These are phyloP conservation scores for Hypomecis punctinalis DNA, from an alignment of 2,888 invertebrate species.

Conservation along the genomic window DNA sequence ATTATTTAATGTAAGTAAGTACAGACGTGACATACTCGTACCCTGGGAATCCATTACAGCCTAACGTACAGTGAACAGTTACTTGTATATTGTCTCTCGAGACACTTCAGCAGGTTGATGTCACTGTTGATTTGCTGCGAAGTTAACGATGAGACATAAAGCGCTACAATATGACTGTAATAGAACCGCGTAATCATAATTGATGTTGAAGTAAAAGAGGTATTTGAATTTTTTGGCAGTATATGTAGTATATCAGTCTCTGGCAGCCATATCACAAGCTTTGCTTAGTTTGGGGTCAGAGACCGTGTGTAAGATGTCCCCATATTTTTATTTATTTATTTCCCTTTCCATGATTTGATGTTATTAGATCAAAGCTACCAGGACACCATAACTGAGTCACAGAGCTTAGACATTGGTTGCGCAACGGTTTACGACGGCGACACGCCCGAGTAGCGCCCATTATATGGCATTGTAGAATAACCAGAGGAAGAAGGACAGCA, in stretches of 20 bases:
- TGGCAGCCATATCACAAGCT: too few relatives aligned
- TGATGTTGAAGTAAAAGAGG: not conserved
- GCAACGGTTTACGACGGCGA: constrained; percentile 40
- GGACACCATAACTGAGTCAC: constrained; percentile 43
- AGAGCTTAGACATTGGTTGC: constrained; percentile 39
- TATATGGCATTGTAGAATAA: constrained; percentile 14
- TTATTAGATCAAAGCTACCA: constrained; percentile 16
- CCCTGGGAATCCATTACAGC: constrained; percentile 1
- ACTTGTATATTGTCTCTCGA: constrained; percentile 4
- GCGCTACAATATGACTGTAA: not conserved
- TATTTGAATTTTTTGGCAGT: too few relatives aligned
- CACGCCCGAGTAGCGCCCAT: constrained; percentile 33
- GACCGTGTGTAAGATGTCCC: too few relatives aligned
- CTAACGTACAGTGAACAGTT: not conserved
- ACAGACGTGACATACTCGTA: not conserved
- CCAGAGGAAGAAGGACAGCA: constrained; percentile 1
- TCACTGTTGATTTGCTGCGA: constrained; percentile 2
- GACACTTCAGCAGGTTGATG: not conserved
- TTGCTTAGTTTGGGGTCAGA: too few relatives aligned
- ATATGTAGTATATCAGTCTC: too few relatives aligned
- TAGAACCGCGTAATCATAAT: too few relatives aligned
- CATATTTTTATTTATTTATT: too few relatives aligned
- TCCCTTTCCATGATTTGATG: not conserved
- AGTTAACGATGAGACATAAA: not conserved
- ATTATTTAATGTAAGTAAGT: not conserved